Percentiles rank a stretch among this genome's conserved stretches.
These are phyloP conservation scores for Cherax quadricarinatus DNA, from an alignment of 1,140 invertebrate genomes.

Conservation along the genomic window DNA sequence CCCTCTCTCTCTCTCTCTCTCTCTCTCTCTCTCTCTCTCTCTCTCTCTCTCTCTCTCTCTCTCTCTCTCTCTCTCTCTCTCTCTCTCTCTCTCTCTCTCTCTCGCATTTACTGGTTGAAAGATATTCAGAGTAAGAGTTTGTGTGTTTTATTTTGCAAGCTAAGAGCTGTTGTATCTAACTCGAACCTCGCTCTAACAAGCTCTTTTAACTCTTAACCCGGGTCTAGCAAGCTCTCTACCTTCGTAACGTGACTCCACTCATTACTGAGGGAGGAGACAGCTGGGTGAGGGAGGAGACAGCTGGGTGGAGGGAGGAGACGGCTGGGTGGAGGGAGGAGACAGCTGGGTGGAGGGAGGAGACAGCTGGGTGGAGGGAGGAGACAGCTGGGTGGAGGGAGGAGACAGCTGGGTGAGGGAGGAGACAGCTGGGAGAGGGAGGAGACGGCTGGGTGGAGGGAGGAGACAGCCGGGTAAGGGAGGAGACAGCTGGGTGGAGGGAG, in stretches of 20 bases:
- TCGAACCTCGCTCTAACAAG: too few species aligned
- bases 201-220: too few species aligned
- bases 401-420: too few species aligned
- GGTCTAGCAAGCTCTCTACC: too few species aligned
- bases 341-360: neutral
- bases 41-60: slow-evolving; percentile 26
- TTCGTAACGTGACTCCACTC: too few species aligned
- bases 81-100: neutral
- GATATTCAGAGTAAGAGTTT: too few species aligned
- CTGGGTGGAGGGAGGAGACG: neutral
- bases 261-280: too few species aligned
- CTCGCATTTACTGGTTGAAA: too few species aligned
- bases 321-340: neutral
- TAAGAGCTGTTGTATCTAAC: too few species aligned
- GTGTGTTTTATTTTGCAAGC: too few species aligned
- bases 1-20: slow-evolving; percentile 50
- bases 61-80: slow-evolving; percentile 12
- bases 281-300: too few species aligned
- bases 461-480: neutral
- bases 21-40: slow-evolving; percentile 37
- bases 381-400: too few species aligned
- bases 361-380: neutral
- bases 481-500: neutral
- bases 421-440: neutral
- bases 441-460: neutral